Base-by-base conservation (phyloP, 2,797 vertebrate species). In the Hafferia zeledoni region DNA sequence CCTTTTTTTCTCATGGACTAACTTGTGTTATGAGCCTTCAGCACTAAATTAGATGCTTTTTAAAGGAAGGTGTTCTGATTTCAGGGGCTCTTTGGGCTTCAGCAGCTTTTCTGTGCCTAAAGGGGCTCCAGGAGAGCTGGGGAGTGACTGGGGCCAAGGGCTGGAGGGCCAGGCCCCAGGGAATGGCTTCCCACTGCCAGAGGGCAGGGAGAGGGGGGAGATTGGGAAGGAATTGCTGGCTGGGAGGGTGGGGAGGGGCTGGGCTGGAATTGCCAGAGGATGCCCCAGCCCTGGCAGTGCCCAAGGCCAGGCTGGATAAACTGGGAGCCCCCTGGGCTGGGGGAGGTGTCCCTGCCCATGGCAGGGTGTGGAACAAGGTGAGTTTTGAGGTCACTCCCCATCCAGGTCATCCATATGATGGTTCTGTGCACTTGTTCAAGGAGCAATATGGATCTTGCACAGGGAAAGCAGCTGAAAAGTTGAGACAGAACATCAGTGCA, bases 321-420 rank as follows among this genome's bases (percentile, higher is more conserved):
- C 19, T 75, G 53, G 55, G 49, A 76, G 18, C 18, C 35, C 0
- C 17, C 31, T 69, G 70, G 22, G 23, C 0, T 0, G 18, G 41
- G 63, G 43, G 5, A 76, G 31, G 18, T 20, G 41, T 49, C 15
- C 41, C 12, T 75, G 49, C 8, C 23, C 27, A 4, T 4, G 70
- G 33, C 12, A 55, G 22, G 11, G 31, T 6, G 17, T 55, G 25
- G 13, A 5, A 69, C 11, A 4, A 1, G 19, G 37, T 49, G 70
- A 4, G 3, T 31, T 56, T 56, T 63, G 37, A 56, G 27, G 28
- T 63, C n/a, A 5, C 13, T 41, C 19, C 77, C 28, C 11, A 8
- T 8, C 46, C 24, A 52, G 13, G 8, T 10, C 27, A 52, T 30
- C 28, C 50, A 28, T 16, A 30, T 43, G 78, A 28, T 49, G 27